Evolutionary conservation across 35 echinoderm and acorn worm species (phyloP), one percentile per base, ranked within the genome.

Genomic region (Ptychodera flava): DNA sequence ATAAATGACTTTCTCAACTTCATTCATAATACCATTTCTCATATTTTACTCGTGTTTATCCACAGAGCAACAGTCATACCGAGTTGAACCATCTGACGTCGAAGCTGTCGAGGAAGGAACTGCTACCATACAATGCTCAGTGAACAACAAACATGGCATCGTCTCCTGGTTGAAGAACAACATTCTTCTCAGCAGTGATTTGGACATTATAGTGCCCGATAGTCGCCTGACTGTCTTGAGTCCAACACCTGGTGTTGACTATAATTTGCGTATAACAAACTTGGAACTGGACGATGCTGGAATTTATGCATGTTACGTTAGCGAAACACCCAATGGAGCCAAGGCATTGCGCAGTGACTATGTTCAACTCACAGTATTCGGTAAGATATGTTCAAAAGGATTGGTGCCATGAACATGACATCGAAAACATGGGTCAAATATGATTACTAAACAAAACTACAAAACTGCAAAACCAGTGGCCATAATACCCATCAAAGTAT

Each of bases 111-210:
- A 88, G 14, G 95, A 92, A 1, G 80, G 89, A 16, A 91, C 92
- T 1, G 87, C 87, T 0, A 84, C 82, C 12, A 78, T 97, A 1
- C 78, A 78, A 1, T 97, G 95, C 35, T 90, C 92, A 28, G 90
- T 97, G n/a, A 80, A 90, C 0, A 80, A 92, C 45, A 92, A 94
- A 77, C 80, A 78, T 30, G 95, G 95, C 16, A 77, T 84, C 35
- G 29, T 92, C 0, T 87, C 95, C 0, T 97, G 95, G 92, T 84
- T 82, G 0, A 94, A 92, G 34, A 86, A 86, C 76, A 77, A 80
- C 28, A 77, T 45, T 16, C 83, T 77, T 30, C 85, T 97, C 29
- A 89, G 82, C 30, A 82, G 22, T 64, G 45, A 64, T 6, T 22
- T 64, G 45, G 45, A 64, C 45, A 64, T 64, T 22, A 12, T 64